A percentile compares a stretch with the other conserved stretches of the same genome.
Evolutionary conservation across 2,113 vertebrate species (phyloP).

Genomic region (Casuarius casuarius): DNA sequence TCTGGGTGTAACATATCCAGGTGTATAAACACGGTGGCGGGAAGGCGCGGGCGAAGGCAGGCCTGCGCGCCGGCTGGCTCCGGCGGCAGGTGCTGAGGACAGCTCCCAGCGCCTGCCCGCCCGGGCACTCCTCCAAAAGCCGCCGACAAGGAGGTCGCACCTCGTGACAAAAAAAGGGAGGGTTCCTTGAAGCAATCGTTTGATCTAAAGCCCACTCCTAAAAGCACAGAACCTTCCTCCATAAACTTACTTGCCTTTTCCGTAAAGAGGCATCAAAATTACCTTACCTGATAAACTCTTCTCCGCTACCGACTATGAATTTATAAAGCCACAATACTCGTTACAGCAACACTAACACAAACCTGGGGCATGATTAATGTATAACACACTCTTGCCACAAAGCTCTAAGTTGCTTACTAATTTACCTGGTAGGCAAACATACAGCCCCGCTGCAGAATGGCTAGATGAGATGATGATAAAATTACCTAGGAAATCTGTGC

Average conservation of each 20-base stretch:
- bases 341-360: background rate
- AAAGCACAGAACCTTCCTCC: background rate
- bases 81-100: background rate
- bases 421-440: background rate
- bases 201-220: background rate
- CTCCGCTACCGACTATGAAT: fast-evolving
- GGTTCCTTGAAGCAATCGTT: background rate
- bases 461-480: background rate
- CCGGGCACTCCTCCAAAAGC: background rate
- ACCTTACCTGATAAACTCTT: background rate
- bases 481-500: background rate
- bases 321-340: fast-evolving
- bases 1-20: background rate
- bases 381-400: background rate
- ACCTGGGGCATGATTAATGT: background rate
- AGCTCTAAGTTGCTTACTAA: background rate
- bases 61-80: background rate
- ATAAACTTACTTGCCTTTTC: no score
- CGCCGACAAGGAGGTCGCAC: background rate
- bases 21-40: no score
- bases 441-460: background rate
- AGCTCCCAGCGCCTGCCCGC: background rate
- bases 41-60: no score
- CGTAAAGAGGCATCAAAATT: fast-evolving
- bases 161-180: background rate